Percentiles rank a stretch among this genome's conserved stretches.
Conservation (phyloP, 1,140 invertebrate genomes). For the Maniola jurtina region DNA sequence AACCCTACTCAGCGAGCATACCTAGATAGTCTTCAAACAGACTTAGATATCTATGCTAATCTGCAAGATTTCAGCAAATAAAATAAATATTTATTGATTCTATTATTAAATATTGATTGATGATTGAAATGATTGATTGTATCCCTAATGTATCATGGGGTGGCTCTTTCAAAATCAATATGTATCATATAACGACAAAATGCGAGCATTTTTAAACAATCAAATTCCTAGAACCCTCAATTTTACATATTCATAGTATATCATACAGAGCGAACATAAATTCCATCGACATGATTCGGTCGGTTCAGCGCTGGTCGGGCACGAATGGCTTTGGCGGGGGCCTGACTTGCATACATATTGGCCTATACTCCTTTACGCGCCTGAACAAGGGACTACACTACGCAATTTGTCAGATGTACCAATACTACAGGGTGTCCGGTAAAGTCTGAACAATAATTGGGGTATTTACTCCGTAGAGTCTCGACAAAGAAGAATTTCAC, state of each 20-base stretch:
- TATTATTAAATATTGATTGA: too few species aligned
- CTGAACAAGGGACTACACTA: conserved; percentile 1
- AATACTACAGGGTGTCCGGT: not conserved
- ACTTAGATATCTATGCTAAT: too few species aligned
- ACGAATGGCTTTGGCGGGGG: conserved; percentile 63
- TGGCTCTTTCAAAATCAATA: too few species aligned
- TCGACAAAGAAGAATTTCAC: too few species aligned
- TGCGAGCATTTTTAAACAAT: conserved; percentile 40
- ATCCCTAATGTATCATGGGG: too few species aligned
- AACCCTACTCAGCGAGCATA: too few species aligned
- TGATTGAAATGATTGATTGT: too few species aligned
- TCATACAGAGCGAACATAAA: conserved; percentile 65
- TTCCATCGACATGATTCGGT: conserved; percentile 72
- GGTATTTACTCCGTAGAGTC: too few species aligned
- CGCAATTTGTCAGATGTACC: conserved; percentile 36
- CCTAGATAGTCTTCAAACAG: too few species aligned
- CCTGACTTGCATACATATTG: conserved; percentile 39
- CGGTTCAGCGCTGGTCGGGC: conserved; percentile 64
- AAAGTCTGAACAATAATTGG: not conserved
- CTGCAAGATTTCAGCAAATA: too few species aligned
- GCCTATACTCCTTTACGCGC: not conserved
- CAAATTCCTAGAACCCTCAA: conserved; percentile 47
- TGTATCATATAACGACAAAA: conserved; percentile 3
- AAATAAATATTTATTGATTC: too few species aligned
- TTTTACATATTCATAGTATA: conserved; percentile 69